A percentile compares a stretch with the other conserved stretches of the same genome.
These are phyloP conservation scores for Catocala fraxini DNA, from an alignment of 2,888 invertebrate genomes.

Conservation along the genomic window DNA sequence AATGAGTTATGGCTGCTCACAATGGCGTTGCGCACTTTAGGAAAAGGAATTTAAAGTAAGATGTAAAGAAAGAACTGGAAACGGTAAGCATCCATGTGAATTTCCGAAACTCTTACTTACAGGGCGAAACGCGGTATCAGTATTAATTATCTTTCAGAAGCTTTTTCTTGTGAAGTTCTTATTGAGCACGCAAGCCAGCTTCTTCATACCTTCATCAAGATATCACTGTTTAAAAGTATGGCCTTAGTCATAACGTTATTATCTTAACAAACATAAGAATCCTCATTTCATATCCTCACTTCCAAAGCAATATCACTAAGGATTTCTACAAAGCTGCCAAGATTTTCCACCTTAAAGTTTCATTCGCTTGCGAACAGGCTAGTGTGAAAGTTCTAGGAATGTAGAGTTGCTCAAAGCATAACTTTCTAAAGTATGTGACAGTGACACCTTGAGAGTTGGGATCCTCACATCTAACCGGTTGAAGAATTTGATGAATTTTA, in stretches of 20 bases:
- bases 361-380: constrained; percentile 21
- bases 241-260: too few species aligned
- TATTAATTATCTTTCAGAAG: too few species aligned
- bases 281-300: constrained; percentile 12
- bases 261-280: too few species aligned
- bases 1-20: too few species aligned
- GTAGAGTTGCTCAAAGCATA: constrained; percentile 41
- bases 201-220: too few species aligned
- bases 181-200: not conserved
- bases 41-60: too few species aligned
- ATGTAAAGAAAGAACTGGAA: too few species aligned
- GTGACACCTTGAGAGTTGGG: constrained; percentile 30
- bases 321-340: constrained; percentile 19
- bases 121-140: too few species aligned
- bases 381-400: constrained; percentile 33
- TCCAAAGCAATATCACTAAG: constrained; percentile 17
- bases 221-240: too few species aligned
- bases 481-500: constrained; percentile 43
- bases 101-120: too few species aligned
- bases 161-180: not conserved
- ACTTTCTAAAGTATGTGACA: constrained; percentile 43
- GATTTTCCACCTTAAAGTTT: constrained; percentile 36
- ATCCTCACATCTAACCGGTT: constrained; percentile 19
- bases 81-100: too few species aligned
- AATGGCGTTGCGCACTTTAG: too few species aligned